Conservation (phyloP, 2,888 invertebrate species). For the Calameuta idolon region DNA sequence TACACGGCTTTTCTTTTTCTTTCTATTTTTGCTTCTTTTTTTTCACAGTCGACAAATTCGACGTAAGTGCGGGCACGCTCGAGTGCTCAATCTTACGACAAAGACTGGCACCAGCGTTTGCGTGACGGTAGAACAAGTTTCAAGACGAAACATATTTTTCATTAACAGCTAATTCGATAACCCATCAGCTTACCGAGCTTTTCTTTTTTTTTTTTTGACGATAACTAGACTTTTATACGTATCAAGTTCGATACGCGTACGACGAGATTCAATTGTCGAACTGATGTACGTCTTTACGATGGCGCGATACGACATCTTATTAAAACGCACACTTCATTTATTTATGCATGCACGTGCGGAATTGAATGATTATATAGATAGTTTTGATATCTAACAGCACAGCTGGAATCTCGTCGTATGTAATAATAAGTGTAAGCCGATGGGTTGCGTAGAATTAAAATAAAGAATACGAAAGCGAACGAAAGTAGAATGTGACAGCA, state of each 20-base stretch:
- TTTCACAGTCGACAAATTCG: slow-evolving; percentile 5
- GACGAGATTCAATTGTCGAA: background rate
- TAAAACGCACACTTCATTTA: background rate
- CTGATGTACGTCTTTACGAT: background rate
- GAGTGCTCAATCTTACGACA: slow-evolving; percentile 55
- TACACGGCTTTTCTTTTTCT: background rate
- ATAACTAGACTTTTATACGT: background rate
- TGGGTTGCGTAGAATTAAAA: background rate
- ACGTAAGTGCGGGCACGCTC: slow-evolving; percentile 1
- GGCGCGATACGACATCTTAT: background rate
- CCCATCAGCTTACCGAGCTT: background rate
- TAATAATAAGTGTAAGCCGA: background rate
- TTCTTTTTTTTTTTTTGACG: slow-evolving; percentile 11
- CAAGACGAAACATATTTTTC: background rate
- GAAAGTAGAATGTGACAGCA: background rate
- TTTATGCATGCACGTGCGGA: background rate
- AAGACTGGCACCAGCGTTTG: slow-evolving; percentile 59
- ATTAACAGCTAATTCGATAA: background rate
- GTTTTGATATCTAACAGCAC: background rate
- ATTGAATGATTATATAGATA: background rate
- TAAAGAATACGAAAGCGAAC: background rate
- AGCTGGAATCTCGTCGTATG: background rate
- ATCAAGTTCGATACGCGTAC: background rate
- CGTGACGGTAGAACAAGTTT: slow-evolving; percentile 4
- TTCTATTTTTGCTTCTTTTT: background rate